Percentiles rank a stretch among this genome's conserved stretches.
Evolutionary conservation across 2,113 vertebrate genomes (phyloP).

Genomic region (Cinclus cinclus): DNA sequence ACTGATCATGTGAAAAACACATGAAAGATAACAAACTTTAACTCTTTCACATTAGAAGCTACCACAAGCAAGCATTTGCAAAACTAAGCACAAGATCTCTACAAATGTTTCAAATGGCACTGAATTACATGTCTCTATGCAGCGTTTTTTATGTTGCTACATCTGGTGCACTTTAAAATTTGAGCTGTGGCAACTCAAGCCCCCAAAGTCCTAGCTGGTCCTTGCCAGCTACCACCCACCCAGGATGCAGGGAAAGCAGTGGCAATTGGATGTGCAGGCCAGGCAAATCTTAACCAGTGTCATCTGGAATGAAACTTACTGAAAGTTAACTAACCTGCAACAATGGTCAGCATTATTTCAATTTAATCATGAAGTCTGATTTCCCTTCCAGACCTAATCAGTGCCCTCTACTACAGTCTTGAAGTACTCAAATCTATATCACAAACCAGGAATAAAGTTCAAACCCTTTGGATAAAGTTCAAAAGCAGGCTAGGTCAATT

Average conservation of each 20-base stretch:
- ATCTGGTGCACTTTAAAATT: neutral
- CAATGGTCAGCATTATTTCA: neutral
- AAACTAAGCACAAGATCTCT: neutral
- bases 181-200: neutral
- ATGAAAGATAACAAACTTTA: neutral
- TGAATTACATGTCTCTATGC: neutral
- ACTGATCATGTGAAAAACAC: neutral
- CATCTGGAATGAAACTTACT: neutral
- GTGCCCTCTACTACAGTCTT: neutral
- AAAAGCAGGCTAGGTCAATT: neutral
- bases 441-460: neutral
- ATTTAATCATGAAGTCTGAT: neutral
- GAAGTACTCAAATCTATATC: neutral
- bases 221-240: neutral
- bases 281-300: neutral
- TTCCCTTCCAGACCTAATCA: neutral
- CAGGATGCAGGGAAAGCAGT: neutral
- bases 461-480: neutral
- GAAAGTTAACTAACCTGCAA: neutral
- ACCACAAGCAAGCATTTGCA: neutral
- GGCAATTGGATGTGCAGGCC: neutral
- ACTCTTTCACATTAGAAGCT: neutral
- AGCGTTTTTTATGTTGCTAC: neutral
- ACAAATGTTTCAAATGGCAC: neutral
- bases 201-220: neutral